Evolutionary conservation across 2,113 vertebrate species (phyloP).

Genomic region (Heteronetta atricapilla): DNA sequence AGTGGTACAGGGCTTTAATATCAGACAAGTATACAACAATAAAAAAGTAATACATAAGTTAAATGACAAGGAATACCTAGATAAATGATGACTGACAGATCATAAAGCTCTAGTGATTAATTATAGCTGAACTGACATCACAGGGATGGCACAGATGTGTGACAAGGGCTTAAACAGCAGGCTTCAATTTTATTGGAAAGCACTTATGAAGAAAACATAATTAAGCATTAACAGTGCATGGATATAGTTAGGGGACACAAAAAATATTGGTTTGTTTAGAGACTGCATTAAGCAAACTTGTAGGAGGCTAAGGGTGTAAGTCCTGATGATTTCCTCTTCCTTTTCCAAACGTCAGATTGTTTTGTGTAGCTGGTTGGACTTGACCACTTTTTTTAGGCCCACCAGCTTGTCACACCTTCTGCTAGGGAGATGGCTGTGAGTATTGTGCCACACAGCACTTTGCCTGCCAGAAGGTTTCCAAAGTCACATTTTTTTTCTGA

Average conservation of each 20-base stretch:
- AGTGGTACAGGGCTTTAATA: neutral
- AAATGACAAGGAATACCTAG: neutral
- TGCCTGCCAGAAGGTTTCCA: neutral
- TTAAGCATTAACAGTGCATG: neutral
- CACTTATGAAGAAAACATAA: neutral
- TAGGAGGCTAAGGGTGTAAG: neutral
- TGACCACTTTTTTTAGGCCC: neutral
- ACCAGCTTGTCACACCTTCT: neutral
- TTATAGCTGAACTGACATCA: constrained; percentile 32
- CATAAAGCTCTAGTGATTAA: constrained; percentile 5
- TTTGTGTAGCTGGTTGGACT: neutral
- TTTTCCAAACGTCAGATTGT: neutral
- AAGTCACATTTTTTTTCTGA: neutral
- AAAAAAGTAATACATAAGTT: neutral
- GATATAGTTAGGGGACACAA: neutral
- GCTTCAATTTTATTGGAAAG: constrained; percentile 32
- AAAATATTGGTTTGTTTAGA: neutral
- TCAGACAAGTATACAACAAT: neutral
- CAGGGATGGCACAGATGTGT: neutral
- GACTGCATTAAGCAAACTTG: neutral
- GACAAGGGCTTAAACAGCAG: constrained; percentile 13
- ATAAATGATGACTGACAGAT: neutral
- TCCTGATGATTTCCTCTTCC: neutral
- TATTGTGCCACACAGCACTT: neutral
- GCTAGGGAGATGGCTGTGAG: neutral